Percentiles rank a stretch among this genome's conserved stretches.
phyloP scores from a whole-genome alignment of 2,797 vertebrate genomes.

The Darevskia mixta region DNA sequence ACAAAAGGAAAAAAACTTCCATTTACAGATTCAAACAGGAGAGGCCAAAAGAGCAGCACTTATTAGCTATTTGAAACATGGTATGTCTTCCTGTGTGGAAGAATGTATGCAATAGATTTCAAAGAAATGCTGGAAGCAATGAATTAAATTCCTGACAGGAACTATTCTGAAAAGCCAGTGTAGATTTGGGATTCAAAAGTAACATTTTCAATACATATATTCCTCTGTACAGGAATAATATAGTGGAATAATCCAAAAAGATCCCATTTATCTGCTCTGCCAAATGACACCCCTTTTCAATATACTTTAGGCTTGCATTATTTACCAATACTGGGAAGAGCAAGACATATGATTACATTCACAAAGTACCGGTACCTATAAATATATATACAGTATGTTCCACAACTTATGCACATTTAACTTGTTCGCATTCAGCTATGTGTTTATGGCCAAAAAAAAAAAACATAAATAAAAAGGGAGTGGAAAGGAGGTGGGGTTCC shows the following conservation, averaged over 20 bases:
- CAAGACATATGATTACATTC: neutral
- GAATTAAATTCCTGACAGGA: conserved; percentile 20
- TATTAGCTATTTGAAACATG: neutral
- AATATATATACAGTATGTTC: neutral
- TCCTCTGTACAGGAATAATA: neutral
- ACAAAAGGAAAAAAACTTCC: conserved; percentile 26
- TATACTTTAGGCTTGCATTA: conserved; percentile 22
- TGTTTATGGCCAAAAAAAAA: too few relatives aligned
- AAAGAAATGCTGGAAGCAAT: neutral
- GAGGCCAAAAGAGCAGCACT: neutral
- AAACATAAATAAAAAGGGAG: too few relatives aligned
- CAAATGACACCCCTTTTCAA: neutral
- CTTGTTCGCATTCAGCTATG: too few relatives aligned
- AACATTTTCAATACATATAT: neutral
- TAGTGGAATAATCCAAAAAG: conserved; percentile 9
- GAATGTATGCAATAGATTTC: neutral
- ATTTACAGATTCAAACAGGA: neutral
- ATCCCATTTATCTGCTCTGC: conserved; percentile 34
- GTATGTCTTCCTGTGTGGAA: neutral
- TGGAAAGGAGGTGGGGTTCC: too few relatives aligned
- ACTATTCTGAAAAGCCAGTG: neutral
- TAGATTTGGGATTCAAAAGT: conserved; percentile 1
- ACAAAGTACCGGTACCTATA: conserved; percentile 2
- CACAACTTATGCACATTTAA: neutral
- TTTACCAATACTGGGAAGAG: conserved; percentile 14